Conservation (phyloP, 1,140 invertebrate genomes). For the Sinonovacula constricta region DNA sequence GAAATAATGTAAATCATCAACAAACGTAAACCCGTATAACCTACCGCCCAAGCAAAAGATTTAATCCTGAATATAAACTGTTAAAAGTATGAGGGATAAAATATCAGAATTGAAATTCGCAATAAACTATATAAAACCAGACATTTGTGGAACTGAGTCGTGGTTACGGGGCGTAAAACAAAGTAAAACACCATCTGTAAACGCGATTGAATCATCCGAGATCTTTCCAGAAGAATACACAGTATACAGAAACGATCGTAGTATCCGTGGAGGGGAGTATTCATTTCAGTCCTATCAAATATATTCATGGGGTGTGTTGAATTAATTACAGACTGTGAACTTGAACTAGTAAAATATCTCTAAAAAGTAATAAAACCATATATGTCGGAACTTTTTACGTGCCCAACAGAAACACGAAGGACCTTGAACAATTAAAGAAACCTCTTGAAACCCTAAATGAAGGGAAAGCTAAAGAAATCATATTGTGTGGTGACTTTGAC, state of each 20-base stretch:
- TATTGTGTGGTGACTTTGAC: constrained; percentile 27
- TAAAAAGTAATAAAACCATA: neutral
- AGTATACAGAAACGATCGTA: neutral
- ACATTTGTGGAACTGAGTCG: constrained; percentile 44
- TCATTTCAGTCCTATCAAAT: neutral
- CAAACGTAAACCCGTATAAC: constrained; percentile 14
- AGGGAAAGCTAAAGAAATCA: no score
- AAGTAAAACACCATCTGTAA: no score
- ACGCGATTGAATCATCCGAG: constrained; percentile 40
- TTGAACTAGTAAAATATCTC: constrained; percentile 6
- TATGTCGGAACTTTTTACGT: constrained; percentile 4
- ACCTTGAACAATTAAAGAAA: neutral
- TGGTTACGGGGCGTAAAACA: no score
- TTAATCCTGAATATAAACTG: constrained; percentile 36
- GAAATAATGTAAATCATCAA: neutral
- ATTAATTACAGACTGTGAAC: constrained; percentile 14
- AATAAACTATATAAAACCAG: constrained; percentile 18
- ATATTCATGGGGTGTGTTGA: neutral
- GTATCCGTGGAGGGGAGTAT: neutral
- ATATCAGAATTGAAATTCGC: constrained; percentile 36
- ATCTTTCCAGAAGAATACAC: constrained; percentile 48
- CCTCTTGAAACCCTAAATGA: neutral
- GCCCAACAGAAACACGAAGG: constrained; percentile 11
- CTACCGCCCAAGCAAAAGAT: constrained; percentile 12
- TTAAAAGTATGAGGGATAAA: constrained; percentile 23